Conservation (phyloP, 2,113 vertebrate species). For the Syrmaticus mikado region DNA sequence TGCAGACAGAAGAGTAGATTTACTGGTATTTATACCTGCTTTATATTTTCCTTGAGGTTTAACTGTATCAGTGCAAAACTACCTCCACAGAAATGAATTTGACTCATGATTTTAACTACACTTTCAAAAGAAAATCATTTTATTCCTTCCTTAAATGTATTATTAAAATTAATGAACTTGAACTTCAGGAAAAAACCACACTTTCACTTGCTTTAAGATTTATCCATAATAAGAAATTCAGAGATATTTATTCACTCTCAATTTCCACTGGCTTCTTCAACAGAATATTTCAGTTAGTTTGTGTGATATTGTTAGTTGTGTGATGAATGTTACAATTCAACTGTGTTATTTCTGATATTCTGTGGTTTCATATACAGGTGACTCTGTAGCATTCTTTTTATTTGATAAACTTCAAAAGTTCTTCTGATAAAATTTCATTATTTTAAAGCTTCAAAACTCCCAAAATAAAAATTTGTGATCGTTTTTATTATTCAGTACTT, state of each 20-base stretch:
- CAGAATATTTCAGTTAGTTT: not conserved
- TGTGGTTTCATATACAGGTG: not conserved
- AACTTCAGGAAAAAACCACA: not conserved
- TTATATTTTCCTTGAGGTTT: not conserved
- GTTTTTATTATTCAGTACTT: constrained; percentile 76
- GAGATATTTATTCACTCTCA: not conserved
- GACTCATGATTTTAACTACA: not conserved
- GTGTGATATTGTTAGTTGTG: not conserved
- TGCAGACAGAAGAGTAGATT: not conserved
- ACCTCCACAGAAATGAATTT: not conserved
- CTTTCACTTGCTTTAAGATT: not conserved
- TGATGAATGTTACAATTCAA: not conserved
- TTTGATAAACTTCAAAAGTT: not conserved
- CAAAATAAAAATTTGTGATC: constrained; percentile 47
- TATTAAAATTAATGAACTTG: not conserved
- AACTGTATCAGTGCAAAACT: not conserved
- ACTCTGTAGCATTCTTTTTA: constrained; percentile 8
- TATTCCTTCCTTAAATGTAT: not conserved
- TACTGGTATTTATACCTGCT: not conserved
- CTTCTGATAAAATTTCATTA: constrained; percentile 24
- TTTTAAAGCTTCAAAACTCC: constrained; percentile 48
- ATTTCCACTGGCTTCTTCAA: not conserved
- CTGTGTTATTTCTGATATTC: not conserved
- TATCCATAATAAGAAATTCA: not conserved
- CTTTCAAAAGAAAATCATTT: not conserved